These are phyloP conservation scores for Poicephalus gulielmi DNA, from an alignment of 2,113 vertebrate genomes.

Conservation along the genomic window DNA sequence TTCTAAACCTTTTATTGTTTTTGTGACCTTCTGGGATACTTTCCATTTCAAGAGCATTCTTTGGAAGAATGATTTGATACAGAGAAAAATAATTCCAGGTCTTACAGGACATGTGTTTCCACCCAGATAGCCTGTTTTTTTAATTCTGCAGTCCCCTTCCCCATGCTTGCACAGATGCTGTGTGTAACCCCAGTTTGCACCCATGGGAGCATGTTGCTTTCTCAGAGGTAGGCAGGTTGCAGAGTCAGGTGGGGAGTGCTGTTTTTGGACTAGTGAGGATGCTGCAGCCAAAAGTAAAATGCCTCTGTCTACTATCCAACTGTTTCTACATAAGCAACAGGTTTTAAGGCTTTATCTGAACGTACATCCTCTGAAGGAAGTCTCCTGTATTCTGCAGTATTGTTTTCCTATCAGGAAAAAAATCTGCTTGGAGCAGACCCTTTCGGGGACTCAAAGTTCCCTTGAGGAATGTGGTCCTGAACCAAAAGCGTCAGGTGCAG, in stretches of 20 bases:
- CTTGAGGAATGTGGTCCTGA: background rate
- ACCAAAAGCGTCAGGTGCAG: constrained; percentile 25
- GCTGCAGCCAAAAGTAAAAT: background rate
- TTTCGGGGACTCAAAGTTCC: background rate
- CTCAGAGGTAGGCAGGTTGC: background rate
- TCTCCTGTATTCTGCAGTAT: background rate
- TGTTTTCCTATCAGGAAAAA: background rate
- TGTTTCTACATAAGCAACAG: background rate
- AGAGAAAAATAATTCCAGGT: background rate
- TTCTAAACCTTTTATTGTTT: constrained; percentile 10
- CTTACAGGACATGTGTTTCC: background rate
- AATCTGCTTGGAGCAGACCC: background rate
- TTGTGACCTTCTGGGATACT: background rate
- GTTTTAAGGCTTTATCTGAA: background rate
- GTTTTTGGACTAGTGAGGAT: background rate
- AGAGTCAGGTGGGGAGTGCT: background rate
- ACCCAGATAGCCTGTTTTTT: background rate
- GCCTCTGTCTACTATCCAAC: background rate
- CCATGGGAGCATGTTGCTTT: rapidly evolving
- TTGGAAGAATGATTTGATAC: background rate
- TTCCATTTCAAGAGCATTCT: background rate
- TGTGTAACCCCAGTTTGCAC: background rate
- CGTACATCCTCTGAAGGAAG: rapidly evolving
- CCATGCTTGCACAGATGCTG: rapidly evolving
- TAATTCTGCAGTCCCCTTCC: background rate